These are phyloP conservation scores for Centropyge bicolor DNA, from an alignment of 2,797 vertebrate species.

Conservation along the genomic window DNA sequence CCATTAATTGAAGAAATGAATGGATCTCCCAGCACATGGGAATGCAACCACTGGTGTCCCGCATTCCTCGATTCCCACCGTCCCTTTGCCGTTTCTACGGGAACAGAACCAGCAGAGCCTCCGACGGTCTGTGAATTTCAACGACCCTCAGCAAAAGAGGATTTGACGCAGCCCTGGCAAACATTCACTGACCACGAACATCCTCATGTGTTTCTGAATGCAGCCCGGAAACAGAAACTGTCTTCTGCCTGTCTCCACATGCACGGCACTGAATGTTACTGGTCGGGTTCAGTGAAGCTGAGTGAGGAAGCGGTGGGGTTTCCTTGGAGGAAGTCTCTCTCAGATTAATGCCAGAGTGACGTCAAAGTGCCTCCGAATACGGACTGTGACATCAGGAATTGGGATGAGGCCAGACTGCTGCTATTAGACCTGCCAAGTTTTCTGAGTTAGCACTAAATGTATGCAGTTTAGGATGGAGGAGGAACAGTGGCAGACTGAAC, in stretches of 20 bases:
- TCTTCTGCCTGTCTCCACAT: not conserved
- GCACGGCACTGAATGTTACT: not conserved
- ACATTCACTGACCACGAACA: constrained; percentile 19
- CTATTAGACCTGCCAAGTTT: not conserved
- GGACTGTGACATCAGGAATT: not conserved
- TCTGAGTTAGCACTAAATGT: not conserved
- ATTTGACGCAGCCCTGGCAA: constrained; percentile 28
- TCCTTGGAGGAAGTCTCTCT: constrained; percentile 1
- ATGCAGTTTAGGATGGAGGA: not conserved
- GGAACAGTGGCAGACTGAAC: not conserved
- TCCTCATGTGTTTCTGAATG: constrained; percentile 2
- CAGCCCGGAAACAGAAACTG: not conserved
- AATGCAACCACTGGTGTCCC: constrained; percentile 44
- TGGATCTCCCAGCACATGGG: constrained; percentile 39
- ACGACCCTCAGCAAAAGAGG: constrained; percentile 40
- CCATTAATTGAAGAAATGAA: constrained; percentile 37
- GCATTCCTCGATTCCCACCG: constrained; percentile 61
- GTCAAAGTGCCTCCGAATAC: constrained; percentile 4
- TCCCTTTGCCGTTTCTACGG: constrained; percentile 65
- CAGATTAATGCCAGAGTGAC: constrained; percentile 7
- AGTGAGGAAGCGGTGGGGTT: not conserved
- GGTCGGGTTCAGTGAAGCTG: not conserved
- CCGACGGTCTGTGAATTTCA: constrained; percentile 65
- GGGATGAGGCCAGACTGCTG: constrained; percentile 13
- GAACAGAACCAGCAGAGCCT: constrained; percentile 52